These are phyloP conservation scores for Chaetorhynchus papuensis DNA, from an alignment of 2,113 vertebrate species.

Conservation along the genomic window DNA sequence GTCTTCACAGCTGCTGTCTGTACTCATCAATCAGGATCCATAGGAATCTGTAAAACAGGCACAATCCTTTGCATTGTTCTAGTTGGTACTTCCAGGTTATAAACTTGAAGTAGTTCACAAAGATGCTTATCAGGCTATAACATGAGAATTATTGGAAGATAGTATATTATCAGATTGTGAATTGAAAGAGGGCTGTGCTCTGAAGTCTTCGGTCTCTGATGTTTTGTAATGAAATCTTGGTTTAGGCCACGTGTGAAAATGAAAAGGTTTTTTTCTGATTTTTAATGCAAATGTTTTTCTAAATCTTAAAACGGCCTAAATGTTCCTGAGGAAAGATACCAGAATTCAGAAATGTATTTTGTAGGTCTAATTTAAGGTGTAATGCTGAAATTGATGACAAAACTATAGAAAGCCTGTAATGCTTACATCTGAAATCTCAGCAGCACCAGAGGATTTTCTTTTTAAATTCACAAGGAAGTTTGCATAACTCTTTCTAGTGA, in stretches of 20 bases:
- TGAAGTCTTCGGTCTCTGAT: not conserved
- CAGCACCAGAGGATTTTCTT: not conserved
- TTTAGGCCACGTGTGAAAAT: slow-evolving; percentile 9
- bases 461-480: not conserved
- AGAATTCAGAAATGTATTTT: not conserved
- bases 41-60: not conserved
- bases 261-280: not conserved
- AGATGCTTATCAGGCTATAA: not conserved
- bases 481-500: not conserved
- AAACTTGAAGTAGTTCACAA: not conserved
- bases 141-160: not conserved
- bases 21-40: not conserved
- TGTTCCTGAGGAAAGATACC: not conserved
- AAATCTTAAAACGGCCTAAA: not conserved
- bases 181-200: not conserved
- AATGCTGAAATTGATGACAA: not conserved
- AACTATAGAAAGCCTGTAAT: not conserved
- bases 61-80: not conserved
- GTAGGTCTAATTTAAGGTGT: not conserved
- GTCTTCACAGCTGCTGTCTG: not conserved
- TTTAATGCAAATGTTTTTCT: not conserved
- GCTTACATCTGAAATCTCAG: not conserved
- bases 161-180: not conserved
- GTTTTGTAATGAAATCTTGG: not conserved
- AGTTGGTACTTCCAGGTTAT: not conserved